Evolutionary conservation across 1,140 invertebrate species (phyloP).

Genomic region (Drosophila simulans): DNA sequence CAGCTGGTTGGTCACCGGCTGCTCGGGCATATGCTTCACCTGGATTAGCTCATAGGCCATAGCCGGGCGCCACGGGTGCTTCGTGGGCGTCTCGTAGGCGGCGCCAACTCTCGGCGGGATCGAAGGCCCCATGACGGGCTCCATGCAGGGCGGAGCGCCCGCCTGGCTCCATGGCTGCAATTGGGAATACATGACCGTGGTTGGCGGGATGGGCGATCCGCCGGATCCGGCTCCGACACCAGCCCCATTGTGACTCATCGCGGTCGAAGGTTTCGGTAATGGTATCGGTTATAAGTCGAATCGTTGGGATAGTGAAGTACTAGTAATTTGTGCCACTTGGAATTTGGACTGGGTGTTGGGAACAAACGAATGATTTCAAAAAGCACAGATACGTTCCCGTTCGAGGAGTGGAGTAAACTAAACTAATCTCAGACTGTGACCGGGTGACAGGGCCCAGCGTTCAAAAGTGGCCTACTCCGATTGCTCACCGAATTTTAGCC

Average conservation of each 20-base stretch:
- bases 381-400: conserved; percentile 4
- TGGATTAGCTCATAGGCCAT: conserved; percentile 91
- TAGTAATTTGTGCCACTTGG: conserved; percentile 47
- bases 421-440: neutral
- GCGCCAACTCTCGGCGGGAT: conserved; percentile 85
- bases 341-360: conserved; percentile 32
- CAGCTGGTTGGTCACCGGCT: conserved; percentile 89
- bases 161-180: conserved; percentile 88
- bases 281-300: neutral
- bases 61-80: conserved; percentile 91
- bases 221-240: neutral
- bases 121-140: conserved; percentile 85
- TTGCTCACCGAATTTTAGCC: neutral
- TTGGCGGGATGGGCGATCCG: conserved; percentile 36
- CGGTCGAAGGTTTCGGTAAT: neutral
- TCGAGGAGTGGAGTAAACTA: neutral
- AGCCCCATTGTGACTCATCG: conserved; percentile 23
- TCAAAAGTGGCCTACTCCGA: conserved; percentile 1
- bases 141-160: conserved; percentile 87
- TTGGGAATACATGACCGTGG: conserved; percentile 87
- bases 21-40: conserved; percentile 88
- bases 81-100: conserved; percentile 82
- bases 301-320: neutral
- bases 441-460: conserved; percentile 2
- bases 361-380: conserved; percentile 6